These are phyloP conservation scores for Enteromius treurensis DNA, from an alignment of 2,797 vertebrate genomes.

Conservation along the genomic window DNA sequence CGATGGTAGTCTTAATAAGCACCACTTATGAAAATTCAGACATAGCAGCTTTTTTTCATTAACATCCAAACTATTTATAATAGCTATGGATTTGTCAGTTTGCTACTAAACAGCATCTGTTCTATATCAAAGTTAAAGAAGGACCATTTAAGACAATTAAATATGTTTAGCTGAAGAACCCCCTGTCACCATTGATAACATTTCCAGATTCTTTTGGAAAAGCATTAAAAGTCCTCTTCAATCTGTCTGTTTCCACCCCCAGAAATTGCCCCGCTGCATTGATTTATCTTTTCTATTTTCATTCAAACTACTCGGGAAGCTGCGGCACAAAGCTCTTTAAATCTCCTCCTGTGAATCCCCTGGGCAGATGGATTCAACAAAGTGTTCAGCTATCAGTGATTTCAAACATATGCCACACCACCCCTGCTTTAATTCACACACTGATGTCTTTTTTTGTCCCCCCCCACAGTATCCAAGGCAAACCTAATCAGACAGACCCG, in stretches of 20 bases:
- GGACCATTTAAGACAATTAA: slow-evolving; percentile 18
- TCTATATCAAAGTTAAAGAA: slow-evolving; percentile 25
- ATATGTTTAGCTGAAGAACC: background rate
- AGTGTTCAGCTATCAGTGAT: slow-evolving; percentile 17
- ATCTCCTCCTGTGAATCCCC: slow-evolving; percentile 26
- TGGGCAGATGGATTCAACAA: slow-evolving; percentile 1
- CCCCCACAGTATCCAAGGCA: slow-evolving; percentile 74
- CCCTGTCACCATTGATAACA: background rate
- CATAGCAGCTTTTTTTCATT: slow-evolving; percentile 1
- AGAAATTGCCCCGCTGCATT: slow-evolving; percentile 19
- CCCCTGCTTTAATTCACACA: slow-evolving; percentile 2
- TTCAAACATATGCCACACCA: slow-evolving; percentile 16
- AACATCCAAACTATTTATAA: background rate
- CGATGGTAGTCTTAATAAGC: background rate
- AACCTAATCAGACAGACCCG: slow-evolving; percentile 83
- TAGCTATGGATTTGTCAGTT: slow-evolving; percentile 9
- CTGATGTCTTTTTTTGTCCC: slow-evolving; percentile 7
- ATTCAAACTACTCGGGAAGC: slow-evolving; percentile 31
- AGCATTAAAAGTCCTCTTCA: slow-evolving; percentile 11
- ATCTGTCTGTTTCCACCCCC: background rate
- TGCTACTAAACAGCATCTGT: slow-evolving; percentile 10
- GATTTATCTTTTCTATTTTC: slow-evolving; percentile 20
- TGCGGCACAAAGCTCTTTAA: slow-evolving; percentile 30
- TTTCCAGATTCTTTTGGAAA: slow-evolving; percentile 8
- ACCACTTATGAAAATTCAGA: background rate